Evolutionary conservation across 2,888 invertebrate species (phyloP).

Genomic region (Kuschelorhynchus macadamiae): DNA sequence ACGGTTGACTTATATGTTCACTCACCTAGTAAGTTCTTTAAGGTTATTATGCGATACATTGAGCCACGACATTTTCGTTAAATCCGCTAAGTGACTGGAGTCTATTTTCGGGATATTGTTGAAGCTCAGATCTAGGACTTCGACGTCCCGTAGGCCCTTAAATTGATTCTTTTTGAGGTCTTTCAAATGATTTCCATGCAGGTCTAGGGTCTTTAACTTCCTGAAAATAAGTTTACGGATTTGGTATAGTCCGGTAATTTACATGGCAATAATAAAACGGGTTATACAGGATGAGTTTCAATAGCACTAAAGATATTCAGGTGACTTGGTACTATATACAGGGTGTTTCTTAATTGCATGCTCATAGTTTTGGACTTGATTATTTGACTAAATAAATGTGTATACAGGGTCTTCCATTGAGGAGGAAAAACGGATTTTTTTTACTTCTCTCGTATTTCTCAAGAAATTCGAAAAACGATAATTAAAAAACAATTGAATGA

Average conservation of each 20-base stretch:
- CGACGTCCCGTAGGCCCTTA: conserved; percentile 84
- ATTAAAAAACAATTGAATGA: too few relatives aligned
- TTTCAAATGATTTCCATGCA: conserved; percentile 83
- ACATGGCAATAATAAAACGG: conserved; percentile 65
- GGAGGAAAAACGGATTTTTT: too few relatives aligned
- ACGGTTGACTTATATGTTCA: too few relatives aligned
- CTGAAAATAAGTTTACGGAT: conserved; percentile 25
- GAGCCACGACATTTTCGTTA: conserved; percentile 86
- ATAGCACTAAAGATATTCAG: conserved; percentile 21
- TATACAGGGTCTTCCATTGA: too few relatives aligned
- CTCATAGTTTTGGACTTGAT: too few relatives aligned
- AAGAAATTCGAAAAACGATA: too few relatives aligned
- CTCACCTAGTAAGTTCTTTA: conserved; percentile 81
- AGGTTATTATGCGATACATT: conserved; percentile 89
- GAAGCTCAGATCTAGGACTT: conserved; percentile 83
- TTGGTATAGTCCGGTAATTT: conserved; percentile 66
- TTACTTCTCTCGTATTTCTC: too few relatives aligned
- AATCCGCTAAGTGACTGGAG: conserved; percentile 83
- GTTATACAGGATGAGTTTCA: background rate
- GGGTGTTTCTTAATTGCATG: too few relatives aligned
- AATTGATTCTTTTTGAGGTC: conserved; percentile 84
- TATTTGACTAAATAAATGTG: too few relatives aligned
- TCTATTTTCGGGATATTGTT: conserved; percentile 86
- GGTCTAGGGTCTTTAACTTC: conserved; percentile 82
- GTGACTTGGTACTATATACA: too few relatives aligned